Percentiles rank a stretch among this genome's conserved stretches.
Conservation (phyloP, 1,140 invertebrate species). For the Drosophila dunni region DNA sequence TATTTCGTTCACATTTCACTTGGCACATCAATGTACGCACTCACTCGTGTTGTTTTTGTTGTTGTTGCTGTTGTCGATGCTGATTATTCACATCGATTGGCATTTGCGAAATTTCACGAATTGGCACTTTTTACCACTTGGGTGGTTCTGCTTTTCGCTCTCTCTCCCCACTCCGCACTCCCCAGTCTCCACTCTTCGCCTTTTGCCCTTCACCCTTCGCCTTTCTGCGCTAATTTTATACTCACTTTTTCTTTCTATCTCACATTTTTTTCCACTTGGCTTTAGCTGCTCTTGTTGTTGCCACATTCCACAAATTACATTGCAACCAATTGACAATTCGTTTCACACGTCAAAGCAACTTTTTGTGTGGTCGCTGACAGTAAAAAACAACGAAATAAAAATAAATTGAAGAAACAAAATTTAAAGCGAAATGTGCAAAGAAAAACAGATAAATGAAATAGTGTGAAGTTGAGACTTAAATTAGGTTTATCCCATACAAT, state of each 20-base stretch:
- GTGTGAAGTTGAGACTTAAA: neutral
- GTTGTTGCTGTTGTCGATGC: constrained; percentile 63
- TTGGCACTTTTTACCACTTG: constrained; percentile 79
- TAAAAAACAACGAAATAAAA: constrained; percentile 12
- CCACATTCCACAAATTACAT: constrained; percentile 61
- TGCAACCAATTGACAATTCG: constrained; percentile 75
- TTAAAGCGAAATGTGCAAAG: neutral
- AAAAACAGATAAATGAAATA: neutral
- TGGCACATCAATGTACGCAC: constrained; percentile 65
- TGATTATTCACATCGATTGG: constrained; percentile 83
- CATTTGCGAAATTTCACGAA: constrained; percentile 82
- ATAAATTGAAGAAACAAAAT: neutral
- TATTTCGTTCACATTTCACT: constrained; percentile 46
- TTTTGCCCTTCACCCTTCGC: constrained; percentile 16
- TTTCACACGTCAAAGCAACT: constrained; percentile 48
- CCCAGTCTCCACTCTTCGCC: too few relatives aligned
- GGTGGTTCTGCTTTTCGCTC: constrained; percentile 51
- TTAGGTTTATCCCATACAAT: too few relatives aligned
- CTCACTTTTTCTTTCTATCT: constrained; percentile 29
- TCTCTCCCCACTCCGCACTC: too few relatives aligned
- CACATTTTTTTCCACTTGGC: constrained; percentile 24
- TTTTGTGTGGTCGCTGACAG: constrained; percentile 53
- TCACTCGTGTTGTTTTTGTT: constrained; percentile 44
- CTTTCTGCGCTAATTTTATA: constrained; percentile 62
- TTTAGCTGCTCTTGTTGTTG: constrained; percentile 18